Conservation (phyloP, 2,888 invertebrate species). For the Chalcosyrphus nemorum region DNA sequence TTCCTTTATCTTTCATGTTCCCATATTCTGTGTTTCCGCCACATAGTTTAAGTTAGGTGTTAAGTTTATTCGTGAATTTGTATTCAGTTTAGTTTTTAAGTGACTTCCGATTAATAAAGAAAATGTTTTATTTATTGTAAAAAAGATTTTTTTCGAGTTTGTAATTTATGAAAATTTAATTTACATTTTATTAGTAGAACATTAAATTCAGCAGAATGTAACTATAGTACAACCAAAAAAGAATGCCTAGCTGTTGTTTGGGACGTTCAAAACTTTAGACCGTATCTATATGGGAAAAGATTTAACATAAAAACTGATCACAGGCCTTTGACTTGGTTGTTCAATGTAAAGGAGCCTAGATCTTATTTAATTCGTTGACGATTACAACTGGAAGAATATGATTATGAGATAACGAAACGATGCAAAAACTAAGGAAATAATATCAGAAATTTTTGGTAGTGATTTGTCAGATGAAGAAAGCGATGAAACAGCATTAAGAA, state of each 20-base stretch:
- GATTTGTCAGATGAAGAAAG: not conserved
- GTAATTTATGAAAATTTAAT: not conserved
- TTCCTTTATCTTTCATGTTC: too few relatives aligned
- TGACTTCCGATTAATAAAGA: too few relatives aligned
- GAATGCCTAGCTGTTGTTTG: constrained; percentile 75
- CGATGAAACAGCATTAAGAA: not conserved
- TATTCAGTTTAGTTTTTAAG: too few relatives aligned
- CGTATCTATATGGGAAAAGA: constrained; percentile 77
- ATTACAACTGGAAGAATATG: too few relatives aligned
- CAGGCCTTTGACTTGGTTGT: constrained; percentile 76
- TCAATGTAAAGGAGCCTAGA: too few relatives aligned
- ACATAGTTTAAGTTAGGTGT: too few relatives aligned
- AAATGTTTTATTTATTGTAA: too few relatives aligned
- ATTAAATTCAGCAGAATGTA: not conserved
- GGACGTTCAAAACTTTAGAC: constrained; percentile 77
- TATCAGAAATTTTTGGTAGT: not conserved
- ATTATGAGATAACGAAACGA: not conserved
- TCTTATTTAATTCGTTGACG: too few relatives aligned
- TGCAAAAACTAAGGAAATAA: not conserved
- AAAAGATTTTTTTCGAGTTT: too few relatives aligned
- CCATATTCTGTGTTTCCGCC: too few relatives aligned
- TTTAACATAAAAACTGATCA: constrained; percentile 80
- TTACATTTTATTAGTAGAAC: not conserved
- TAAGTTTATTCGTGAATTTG: too few relatives aligned
- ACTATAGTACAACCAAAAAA: not conserved